A percentile compares a stretch with the other conserved stretches of the same genome.
Evolutionary conservation across 2,888 invertebrate species (phyloP).

Genomic region (Spilosoma lubricipeda): DNA sequence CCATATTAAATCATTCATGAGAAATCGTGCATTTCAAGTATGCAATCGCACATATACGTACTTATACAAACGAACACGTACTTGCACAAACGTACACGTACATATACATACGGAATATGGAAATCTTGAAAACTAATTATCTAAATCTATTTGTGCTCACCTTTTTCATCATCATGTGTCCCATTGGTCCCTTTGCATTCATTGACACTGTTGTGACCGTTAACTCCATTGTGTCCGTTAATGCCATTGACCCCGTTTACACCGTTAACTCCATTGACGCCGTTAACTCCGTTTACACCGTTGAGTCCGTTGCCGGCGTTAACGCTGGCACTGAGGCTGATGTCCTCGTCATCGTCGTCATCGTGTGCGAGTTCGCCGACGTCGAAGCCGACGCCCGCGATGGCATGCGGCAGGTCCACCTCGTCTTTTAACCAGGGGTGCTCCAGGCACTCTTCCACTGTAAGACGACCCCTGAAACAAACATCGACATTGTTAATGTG

Average conservation of each 20-base stretch:
- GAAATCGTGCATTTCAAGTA: too few species aligned
- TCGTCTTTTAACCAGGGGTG: conserved; percentile 95
- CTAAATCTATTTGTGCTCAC: conserved; percentile 48
- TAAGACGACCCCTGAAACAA: conserved; percentile 92
- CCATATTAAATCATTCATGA: background rate
- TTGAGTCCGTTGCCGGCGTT: conserved; percentile 58
- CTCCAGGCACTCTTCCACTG: conserved; percentile 94
- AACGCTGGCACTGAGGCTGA: conserved; percentile 51
- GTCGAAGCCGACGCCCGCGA: conserved; percentile 77
- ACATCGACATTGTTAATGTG: background rate
- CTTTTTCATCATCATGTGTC: conserved; percentile 72
- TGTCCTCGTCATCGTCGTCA: conserved; percentile 60
- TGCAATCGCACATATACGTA: too few species aligned
- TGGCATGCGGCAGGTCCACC: conserved; percentile 82
- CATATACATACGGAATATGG: too few species aligned
- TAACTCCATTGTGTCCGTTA: conserved; percentile 52
- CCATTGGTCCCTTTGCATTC: conserved; percentile 66
- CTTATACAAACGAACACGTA: too few species aligned
- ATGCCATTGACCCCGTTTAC: conserved; percentile 54
- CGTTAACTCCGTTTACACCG: conserved; percentile 54
- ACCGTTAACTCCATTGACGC: conserved; percentile 55
- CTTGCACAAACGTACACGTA: too few species aligned
- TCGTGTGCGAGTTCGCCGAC: conserved; percentile 65
- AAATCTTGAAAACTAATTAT: background rate
- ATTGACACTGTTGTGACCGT: conserved; percentile 57